Evolutionary conservation across 2,888 invertebrate genomes (phyloP).

Genomic region (Fragum sueziense): DNA sequence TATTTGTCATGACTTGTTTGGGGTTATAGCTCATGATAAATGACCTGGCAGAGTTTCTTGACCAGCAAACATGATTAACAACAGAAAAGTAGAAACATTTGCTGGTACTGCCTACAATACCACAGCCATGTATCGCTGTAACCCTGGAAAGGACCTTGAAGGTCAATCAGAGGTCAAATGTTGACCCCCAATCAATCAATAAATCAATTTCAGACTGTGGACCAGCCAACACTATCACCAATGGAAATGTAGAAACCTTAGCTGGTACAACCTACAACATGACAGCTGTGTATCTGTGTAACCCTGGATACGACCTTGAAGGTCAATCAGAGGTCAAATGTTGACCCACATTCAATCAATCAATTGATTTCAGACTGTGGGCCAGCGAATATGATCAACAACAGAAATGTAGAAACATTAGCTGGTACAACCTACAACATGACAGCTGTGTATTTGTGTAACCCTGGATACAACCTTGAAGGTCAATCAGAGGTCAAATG

Average conservation of each 20-base stretch:
- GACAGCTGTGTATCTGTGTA: slow-evolving; percentile 42
- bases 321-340: no score
- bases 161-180: not conserved
- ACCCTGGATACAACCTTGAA: no score
- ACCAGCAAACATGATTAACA: not conserved
- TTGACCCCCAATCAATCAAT: not conserved
- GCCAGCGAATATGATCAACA: no score
- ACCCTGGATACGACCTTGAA: slow-evolving; percentile 33
- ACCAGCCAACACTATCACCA: not conserved
- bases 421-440: no score
- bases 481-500: no score
- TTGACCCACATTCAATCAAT: no score
- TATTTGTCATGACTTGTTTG: no score
- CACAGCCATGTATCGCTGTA: slow-evolving; percentile 43
- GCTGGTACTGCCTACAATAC: slow-evolving; percentile 39
- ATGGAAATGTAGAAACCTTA: slow-evolving; percentile 33
- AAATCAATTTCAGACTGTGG: slow-evolving; percentile 27
- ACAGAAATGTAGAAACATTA: no score
- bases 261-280: slow-evolving; percentile 43
- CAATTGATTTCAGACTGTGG: no score
- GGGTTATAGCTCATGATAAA: no score
- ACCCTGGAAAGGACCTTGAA: slow-evolving; percentile 34
- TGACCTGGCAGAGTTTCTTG: no score
- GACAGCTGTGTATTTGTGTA: no score
- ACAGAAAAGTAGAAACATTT: slow-evolving; percentile 41